Conservation (phyloP, 2,113 vertebrate species). For the Hypocryptadius cinnamomeus region DNA sequence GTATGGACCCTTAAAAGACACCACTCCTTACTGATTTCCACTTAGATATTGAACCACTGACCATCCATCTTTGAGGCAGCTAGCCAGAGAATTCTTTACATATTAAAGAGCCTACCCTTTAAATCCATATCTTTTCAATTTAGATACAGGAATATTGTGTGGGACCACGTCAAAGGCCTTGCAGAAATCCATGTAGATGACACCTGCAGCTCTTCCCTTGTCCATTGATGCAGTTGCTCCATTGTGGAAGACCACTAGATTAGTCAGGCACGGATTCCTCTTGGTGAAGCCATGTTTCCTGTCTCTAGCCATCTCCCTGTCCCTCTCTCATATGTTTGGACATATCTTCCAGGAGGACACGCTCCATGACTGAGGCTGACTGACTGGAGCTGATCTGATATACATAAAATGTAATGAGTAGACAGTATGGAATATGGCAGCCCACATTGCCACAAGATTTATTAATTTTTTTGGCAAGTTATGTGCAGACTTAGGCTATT, state of each 20-base stretch:
- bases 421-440: neutral
- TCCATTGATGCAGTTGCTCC: neutral
- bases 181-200: neutral
- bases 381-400: neutral
- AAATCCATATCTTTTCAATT: neutral
- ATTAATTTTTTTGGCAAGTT: neutral
- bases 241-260: neutral
- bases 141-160: neutral
- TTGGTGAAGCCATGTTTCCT: neutral
- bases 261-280: neutral
- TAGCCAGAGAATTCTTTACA: neutral
- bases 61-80: neutral
- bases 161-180: neutral
- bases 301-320: neutral
- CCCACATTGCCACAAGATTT: neutral
- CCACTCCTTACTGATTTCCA: neutral
- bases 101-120: neutral
- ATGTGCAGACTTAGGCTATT: neutral
- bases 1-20: neutral
- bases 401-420: neutral
- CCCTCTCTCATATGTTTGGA: neutral
- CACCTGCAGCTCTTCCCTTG: neutral
- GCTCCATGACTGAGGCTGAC: neutral
- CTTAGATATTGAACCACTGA: neutral
- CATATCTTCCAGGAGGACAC: neutral